Evolutionary conservation across 2,797 vertebrate genomes (phyloP), one percentile per base, ranked within the genome.

Genomic region (Oophaga sylvatica): DNA sequence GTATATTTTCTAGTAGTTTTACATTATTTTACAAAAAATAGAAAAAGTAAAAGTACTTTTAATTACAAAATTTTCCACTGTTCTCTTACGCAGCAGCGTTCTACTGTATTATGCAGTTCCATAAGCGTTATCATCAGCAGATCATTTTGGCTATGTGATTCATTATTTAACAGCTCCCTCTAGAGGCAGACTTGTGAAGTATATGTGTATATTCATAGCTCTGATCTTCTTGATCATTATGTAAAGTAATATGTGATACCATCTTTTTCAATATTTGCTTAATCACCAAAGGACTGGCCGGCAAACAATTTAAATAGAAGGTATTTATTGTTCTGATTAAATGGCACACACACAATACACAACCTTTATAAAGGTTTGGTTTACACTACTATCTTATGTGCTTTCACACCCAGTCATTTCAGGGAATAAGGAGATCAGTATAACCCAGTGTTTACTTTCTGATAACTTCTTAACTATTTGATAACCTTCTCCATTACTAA

Each of bases 311-410:
- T 71, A 57, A 80, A n/a, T 11, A 85, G 31, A 59, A 65, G 17
- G 20, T 85, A 76, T 88, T 84, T 85, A 77, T 78, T 81, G 60
- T 88, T 56, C 78, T 76, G 87, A 88, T 88, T 85, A 85, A 70
- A 63, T 3, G 35, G 41, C 22, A 35, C 53, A 71, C 17, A 10
- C 75, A 81, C 76, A 67, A 70, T 80, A 85, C 56, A 85, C 70
- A 75, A 16, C 29, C 48, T 6, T 16, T 22, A 56, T 29, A 13
- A 17, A 60, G 45, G 6, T 45, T 87, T 76, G 45, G 6, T 45
- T 87, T 76, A 71, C 53, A 1, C 12, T 70, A 88, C 73, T 53
- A 60, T 78, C 53, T 76, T 84, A 71, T 22, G 63, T 62, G 68
- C 57, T 10, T 83, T 80, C 81, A 79, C 80, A 48, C 48, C 86